Evolutionary conservation across 2,113 vertebrate genomes (phyloP).

Genomic region (Hypocryptadius cinnamomeus): DNA sequence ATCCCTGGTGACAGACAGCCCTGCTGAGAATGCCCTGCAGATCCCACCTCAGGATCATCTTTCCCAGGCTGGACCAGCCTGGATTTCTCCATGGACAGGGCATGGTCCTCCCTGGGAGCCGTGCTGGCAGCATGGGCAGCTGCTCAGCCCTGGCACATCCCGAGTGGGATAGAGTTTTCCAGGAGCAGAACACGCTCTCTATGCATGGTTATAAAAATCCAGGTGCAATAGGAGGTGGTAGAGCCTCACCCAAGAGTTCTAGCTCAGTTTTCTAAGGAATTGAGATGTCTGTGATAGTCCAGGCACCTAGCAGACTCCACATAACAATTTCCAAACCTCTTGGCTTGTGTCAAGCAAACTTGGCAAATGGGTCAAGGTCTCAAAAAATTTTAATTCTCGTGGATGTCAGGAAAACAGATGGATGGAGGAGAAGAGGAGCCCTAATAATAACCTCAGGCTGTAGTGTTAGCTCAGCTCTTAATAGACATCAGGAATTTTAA

Average conservation of each 20-base stretch:
- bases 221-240: neutral
- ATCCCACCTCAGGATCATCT: neutral
- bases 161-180: accelerated
- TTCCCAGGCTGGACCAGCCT: neutral
- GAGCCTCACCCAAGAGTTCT: neutral
- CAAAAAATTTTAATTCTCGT: neutral
- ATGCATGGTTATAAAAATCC: neutral
- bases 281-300: neutral
- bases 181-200: neutral
- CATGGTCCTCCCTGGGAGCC: neutral
- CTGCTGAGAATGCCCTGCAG: neutral
- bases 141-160: neutral
- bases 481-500: neutral
- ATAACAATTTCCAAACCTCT: neutral
- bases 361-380: neutral
- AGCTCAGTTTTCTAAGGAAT: neutral
- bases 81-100: neutral
- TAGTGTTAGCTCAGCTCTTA: neutral
- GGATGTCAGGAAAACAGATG: neutral
- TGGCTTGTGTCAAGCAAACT: neutral
- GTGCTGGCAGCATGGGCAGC: neutral
- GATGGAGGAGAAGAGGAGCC: neutral
- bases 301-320: neutral
- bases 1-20: neutral
- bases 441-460: neutral